Percentiles rank a stretch among this genome's conserved stretches.
These are phyloP conservation scores for Nesoenas mayeri DNA, from an alignment of 2,113 vertebrate genomes.

Conservation along the genomic window DNA sequence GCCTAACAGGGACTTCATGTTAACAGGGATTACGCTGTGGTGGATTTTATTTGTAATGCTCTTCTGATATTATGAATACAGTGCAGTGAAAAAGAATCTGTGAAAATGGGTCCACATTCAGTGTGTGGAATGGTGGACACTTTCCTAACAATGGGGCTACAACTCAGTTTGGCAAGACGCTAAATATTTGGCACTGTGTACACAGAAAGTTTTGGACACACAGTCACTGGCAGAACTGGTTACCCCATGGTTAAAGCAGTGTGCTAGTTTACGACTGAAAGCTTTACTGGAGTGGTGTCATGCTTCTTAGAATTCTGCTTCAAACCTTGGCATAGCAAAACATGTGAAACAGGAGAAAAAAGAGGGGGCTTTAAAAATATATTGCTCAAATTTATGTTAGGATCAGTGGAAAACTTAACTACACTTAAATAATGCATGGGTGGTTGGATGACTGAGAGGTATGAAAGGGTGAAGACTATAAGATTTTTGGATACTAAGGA, in stretches of 20 bases:
- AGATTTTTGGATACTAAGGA: background rate
- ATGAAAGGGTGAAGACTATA: background rate
- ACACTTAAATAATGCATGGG: background rate
- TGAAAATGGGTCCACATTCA: too few species aligned
- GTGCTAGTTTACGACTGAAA: background rate
- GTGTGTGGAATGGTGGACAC: background rate
- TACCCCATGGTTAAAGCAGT: background rate
- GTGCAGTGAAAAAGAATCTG: too few species aligned
- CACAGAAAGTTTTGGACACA: background rate
- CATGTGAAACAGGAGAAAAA: background rate
- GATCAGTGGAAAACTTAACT: background rate
- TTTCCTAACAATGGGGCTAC: background rate
- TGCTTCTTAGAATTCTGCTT: background rate
- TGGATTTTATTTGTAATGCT: too few species aligned
- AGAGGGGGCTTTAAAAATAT: background rate
- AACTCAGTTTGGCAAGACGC: background rate
- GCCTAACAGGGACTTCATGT: too few species aligned
- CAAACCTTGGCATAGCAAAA: background rate
- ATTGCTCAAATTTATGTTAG: background rate
- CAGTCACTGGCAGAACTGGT: background rate
- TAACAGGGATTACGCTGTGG: too few species aligned
- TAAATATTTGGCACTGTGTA: background rate
- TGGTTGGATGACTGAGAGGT: background rate
- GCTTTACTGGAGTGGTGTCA: background rate
- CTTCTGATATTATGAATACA: too few species aligned